These are phyloP conservation scores for Falcaria lacertinaria DNA, from an alignment of 2,888 invertebrate genomes.

Conservation along the genomic window DNA sequence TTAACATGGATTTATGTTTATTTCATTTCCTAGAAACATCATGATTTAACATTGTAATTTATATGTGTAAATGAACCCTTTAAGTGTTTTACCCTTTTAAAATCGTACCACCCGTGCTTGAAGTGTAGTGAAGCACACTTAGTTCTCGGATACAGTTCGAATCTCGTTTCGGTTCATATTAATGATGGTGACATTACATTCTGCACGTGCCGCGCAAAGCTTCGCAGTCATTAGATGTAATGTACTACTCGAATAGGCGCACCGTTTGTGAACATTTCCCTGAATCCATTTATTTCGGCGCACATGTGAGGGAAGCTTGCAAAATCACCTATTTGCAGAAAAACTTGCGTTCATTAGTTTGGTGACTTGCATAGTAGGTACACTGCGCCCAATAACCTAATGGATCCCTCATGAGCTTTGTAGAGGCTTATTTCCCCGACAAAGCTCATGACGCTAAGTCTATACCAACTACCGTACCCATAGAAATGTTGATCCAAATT, in stretches of 20 bases:
- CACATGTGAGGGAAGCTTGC: slow-evolving; percentile 25
- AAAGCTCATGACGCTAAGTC: too few relatives aligned
- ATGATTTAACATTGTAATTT: neutral
- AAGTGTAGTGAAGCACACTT: slow-evolving; percentile 1
- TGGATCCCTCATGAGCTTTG: slow-evolving; percentile 22
- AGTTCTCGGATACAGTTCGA: neutral
- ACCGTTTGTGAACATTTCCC: slow-evolving; percentile 24
- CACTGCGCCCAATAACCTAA: slow-evolving; percentile 35
- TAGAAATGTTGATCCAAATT: too few relatives aligned
- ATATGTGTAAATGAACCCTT: neutral
- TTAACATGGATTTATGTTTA: too few relatives aligned
- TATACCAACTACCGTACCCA: too few relatives aligned
- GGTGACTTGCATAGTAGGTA: slow-evolving; percentile 58
- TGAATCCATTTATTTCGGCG: slow-evolving; percentile 35
- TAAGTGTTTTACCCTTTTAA: neutral
- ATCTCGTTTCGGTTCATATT: neutral
- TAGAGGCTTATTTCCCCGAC: too few relatives aligned
- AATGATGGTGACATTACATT: slow-evolving; percentile 8
- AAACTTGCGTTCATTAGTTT: slow-evolving; percentile 61
- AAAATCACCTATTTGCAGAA: slow-evolving; percentile 41
- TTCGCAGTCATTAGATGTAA: slow-evolving; percentile 32
- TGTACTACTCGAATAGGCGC: slow-evolving; percentile 11
- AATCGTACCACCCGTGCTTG: neutral
- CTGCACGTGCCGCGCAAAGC: slow-evolving; percentile 18
- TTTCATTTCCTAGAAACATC: too few relatives aligned